Evolutionary conservation across 2,888 invertebrate species (phyloP).

Genomic region (Syrphus vitripennis): DNA sequence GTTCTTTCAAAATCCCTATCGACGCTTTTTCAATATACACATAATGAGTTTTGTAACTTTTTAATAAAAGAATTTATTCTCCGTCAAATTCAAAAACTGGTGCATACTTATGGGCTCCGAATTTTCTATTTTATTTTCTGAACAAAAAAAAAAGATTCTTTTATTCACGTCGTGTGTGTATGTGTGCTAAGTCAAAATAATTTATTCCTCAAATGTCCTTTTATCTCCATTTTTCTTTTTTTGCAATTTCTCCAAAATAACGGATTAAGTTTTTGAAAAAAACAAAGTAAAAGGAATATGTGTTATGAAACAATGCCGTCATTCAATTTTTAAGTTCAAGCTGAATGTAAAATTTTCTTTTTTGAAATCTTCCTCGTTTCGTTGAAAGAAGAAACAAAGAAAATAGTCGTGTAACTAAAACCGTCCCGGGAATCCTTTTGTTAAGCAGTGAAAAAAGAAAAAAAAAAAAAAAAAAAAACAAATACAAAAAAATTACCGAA

Average conservation of each 20-base stretch:
- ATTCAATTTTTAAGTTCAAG: slow-evolving; percentile 66
- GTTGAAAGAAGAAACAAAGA: slow-evolving; percentile 70
- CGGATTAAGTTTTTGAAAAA: slow-evolving; percentile 35
- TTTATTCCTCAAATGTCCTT: slow-evolving; percentile 22
- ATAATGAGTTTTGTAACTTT: slow-evolving; percentile 31
- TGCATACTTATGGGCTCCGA: slow-evolving; percentile 15
- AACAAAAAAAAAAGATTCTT: slow-evolving; percentile 13
- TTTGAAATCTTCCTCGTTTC: slow-evolving; percentile 35
- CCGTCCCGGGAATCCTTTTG: slow-evolving; percentile 73
- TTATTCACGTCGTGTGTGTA: slow-evolving; percentile 48
- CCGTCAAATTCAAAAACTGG: slow-evolving; percentile 11
- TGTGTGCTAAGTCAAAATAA: slow-evolving; percentile 41
- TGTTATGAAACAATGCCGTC: slow-evolving; percentile 69
- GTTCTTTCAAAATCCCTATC: slow-evolving; percentile 32
- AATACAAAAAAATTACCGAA: slow-evolving; percentile 61
- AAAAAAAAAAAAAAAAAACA: slow-evolving; percentile 31
- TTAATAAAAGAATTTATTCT: slow-evolving; percentile 12
- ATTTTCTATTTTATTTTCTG: slow-evolving; percentile 8
- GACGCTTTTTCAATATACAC: neutral
- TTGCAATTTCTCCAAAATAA: slow-evolving; percentile 25
- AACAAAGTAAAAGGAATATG: slow-evolving; percentile 26
- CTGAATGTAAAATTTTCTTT: slow-evolving; percentile 59
- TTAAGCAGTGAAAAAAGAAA: slow-evolving; percentile 43
- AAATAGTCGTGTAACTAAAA: slow-evolving; percentile 73
- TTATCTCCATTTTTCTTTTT: neutral